Evolutionary conservation across 2,888 invertebrate species (phyloP).

Genomic region (Laspeyria flexula): DNA sequence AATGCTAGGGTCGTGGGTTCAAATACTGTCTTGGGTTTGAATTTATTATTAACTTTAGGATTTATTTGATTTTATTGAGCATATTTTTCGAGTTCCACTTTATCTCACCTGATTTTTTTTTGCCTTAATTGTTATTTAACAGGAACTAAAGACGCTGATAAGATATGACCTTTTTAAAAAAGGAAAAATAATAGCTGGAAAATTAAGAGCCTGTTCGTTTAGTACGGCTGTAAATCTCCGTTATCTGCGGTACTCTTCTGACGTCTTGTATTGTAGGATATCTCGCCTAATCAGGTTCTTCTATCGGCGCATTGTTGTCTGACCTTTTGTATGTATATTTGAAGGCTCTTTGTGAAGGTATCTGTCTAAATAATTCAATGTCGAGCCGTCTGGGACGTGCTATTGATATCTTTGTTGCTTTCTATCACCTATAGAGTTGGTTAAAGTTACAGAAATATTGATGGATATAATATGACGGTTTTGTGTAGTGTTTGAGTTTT

Average conservation of each 20-base stretch:
- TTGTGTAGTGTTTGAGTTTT: too few relatives aligned
- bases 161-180: neutral
- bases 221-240: slow-evolving; percentile 23
- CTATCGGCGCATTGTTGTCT: slow-evolving; percentile 42
- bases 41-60: too few relatives aligned
- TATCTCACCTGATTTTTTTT: too few relatives aligned
- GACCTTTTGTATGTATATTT: slow-evolving; percentile 49
- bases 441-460: neutral
- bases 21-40: too few relatives aligned
- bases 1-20: too few relatives aligned
- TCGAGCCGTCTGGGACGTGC: slow-evolving; percentile 33
- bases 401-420: slow-evolving; percentile 7
- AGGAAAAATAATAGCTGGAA: neutral
- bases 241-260: slow-evolving; percentile 27
- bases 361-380: slow-evolving; percentile 57
- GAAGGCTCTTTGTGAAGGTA: slow-evolving; percentile 45
- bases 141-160: neutral
- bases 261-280: slow-evolving; percentile 20
- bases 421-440: slow-evolving; percentile 1
- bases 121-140: too few relatives aligned
- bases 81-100: too few relatives aligned
- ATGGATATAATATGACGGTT: neutral
- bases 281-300: slow-evolving; percentile 29
- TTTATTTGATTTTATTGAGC: too few relatives aligned
- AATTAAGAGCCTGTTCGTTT: slow-evolving; percentile 1